Percentiles rank a stretch among this genome's conserved stretches.
phyloP scores from a whole-genome alignment of 2,888 invertebrate genomes.

The Plebejus melissa region DNA sequence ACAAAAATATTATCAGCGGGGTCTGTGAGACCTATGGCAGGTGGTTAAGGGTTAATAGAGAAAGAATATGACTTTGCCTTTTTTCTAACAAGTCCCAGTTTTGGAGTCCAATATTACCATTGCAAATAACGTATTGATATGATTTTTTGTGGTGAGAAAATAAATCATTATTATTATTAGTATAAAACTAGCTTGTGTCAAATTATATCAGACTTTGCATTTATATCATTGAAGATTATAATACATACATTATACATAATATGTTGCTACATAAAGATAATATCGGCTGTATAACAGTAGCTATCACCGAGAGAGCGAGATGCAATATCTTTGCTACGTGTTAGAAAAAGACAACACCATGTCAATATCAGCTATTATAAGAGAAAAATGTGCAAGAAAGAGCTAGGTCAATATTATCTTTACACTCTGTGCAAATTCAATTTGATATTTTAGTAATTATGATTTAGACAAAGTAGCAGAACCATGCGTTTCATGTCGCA shows the following conservation, averaged over 20 bases:
- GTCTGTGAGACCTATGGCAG: too few species aligned
- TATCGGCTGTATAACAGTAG: background rate
- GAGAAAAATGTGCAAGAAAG: background rate
- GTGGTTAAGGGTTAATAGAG: too few species aligned
- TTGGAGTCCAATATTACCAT: too few species aligned
- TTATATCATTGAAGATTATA: background rate
- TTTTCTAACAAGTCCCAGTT: too few species aligned
- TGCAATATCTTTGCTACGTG: background rate
- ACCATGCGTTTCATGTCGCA: too few species aligned
- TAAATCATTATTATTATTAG: too few species aligned
- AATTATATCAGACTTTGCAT: slow-evolving; percentile 14
- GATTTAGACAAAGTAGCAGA: too few species aligned
- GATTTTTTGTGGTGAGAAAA: too few species aligned
- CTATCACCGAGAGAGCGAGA: background rate
- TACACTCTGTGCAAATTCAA: background rate
- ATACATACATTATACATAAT: background rate
- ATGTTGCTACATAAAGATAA: slow-evolving; percentile 9
- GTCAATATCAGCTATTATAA: background rate
- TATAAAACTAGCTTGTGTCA: background rate
- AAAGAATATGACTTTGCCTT: too few species aligned
- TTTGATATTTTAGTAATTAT: background rate
- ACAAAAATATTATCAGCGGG: too few species aligned
- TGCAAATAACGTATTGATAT: too few species aligned
- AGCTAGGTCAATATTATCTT: background rate
- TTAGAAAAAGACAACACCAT: background rate